Conservation (phyloP, 2,113 vertebrate species). For the Sapajus apella region DNA sequence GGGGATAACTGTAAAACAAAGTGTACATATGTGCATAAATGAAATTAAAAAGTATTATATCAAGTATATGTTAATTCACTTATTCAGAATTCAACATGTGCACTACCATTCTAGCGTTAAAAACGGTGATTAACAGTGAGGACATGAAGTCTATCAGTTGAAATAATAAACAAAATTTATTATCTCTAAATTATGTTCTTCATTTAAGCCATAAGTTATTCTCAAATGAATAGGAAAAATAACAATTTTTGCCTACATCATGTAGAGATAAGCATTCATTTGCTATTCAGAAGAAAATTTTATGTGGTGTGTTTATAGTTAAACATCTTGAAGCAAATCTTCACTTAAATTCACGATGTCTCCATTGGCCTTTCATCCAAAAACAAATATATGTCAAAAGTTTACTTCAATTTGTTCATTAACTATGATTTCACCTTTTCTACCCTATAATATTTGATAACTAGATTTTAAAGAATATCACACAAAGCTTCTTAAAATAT, state of each 20-base stretch:
- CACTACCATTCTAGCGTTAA: background rate
- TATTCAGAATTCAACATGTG: background rate
- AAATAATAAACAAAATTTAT: slow-evolving; percentile 24
- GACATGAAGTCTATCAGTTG: background rate
- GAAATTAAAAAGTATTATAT: background rate
- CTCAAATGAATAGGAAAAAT: slow-evolving; percentile 62
- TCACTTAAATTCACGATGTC: slow-evolving; percentile 41
- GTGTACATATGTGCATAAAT: background rate
- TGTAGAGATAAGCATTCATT: slow-evolving; percentile 67
- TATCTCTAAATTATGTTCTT: background rate
- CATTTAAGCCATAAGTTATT: slow-evolving; percentile 87
- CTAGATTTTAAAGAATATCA: slow-evolving; percentile 1
- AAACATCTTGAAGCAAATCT: slow-evolving; percentile 42
- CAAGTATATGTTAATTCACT: background rate
- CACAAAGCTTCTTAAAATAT: slow-evolving; percentile 39
- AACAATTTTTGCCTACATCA: slow-evolving; percentile 42
- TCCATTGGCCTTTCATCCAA: slow-evolving; percentile 16
- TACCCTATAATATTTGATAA: background rate
- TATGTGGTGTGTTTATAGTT: slow-evolving; percentile 60
- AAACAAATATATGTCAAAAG: slow-evolving; percentile 39
- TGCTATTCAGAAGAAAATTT: slow-evolving; percentile 58
- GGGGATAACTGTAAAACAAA: background rate
- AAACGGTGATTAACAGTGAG: background rate
- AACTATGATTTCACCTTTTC: slow-evolving; percentile 49
- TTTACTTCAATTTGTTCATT: slow-evolving; percentile 50